Evolutionary conservation across 1,140 invertebrate species (phyloP), one percentile per base, ranked within the genome.

Genomic region (Lasioglossum albipes): DNA sequence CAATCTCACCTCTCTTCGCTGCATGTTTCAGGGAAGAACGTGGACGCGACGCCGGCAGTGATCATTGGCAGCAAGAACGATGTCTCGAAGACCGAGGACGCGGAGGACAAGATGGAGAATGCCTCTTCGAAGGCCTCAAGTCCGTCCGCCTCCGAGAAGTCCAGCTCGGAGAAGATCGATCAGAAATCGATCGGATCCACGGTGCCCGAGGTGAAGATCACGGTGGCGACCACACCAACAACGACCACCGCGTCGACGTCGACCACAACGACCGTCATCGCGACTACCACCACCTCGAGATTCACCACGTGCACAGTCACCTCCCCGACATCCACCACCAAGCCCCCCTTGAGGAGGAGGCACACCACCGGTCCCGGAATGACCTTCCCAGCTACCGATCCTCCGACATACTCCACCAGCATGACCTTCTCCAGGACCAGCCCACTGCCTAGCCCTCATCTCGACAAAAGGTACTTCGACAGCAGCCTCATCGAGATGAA

Each of bases 401-500:
- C 93, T 1, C 92, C 93, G 12, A 90, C 88, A n/a, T 93, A 93
- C 68, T 92, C 92, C 2, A 90, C 80, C 82, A 93, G 92, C 64
- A 93, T 93, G 92, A 90, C 92, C 16, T 93, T 93, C 67, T 92
- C 92, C n/a, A 90, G 90, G 65, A 93, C 90, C 18, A 93, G 93
- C 57, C 94, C 94, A 66, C 90, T 94, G 84, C 94, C 93, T 81
- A 95, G 94, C 92, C 95, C 96, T 57, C 96, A 97, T 91, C 93
- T 96, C 57, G 96, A 97, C 90, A 96, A 96, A 83, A 94, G 95
- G 78, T 97, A 96, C 93, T 97, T 97, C 88, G 96, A 97, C 90
- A 95, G 95, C 81, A 96, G 96, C 80, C 92, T 97, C 75, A 96
- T 97, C 77, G 96, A 97, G 92, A 97, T 97, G 93, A 96, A 96